Base-by-base conservation (phyloP, 2,113 vertebrate genomes). In the Coracopsis vasa region DNA sequence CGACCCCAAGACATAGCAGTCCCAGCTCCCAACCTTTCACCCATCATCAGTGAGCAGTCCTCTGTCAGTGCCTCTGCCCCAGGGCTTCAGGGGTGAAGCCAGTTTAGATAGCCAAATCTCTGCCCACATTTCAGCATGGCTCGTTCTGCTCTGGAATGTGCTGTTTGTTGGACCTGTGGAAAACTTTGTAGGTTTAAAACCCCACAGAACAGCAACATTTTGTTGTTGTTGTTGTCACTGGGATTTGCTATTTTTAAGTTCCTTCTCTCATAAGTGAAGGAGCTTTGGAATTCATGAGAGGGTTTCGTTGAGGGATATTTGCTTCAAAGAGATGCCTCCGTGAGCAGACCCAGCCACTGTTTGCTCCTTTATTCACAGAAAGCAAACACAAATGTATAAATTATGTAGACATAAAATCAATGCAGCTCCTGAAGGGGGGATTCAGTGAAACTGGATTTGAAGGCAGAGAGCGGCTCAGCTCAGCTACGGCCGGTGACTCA, bases 401-500 rank as follows among this genome's bases (percentile, higher is more conserved):
- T 90, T 75, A 94, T 47, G 58, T 75, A 83, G 41, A 18, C 39
- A 94, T 67, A 77, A 85, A 92, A 88, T 95, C 94, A 89, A 16
- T 90, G 74, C 90, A 64, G 79, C 13, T 88, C 90, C 69, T 48
- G 60, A 65, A 35, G n/a, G 42, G 31, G 60, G 66, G 29, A 51
- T 72, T 71, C 60, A 19, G 47, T 47, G 90, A 5, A 39, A 20
- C 16, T 21, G 62, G n/a, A 42, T 92, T 48, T 17, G 77, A 61
- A 91, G 71, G 92, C 81, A 73, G 47, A 3, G 29, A 78, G 86
- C 2, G 1, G 61, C 83, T 88, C 50, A 66, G 79, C 60, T 80
- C 64, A 20, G 65, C 31, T 67, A 17, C 16, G 56, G 29, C 35
- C 8, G 0, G 33, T 29, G 84, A 61, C 79, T 92, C 60, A 12